phyloP scores from a whole-genome alignment of 2,113 vertebrate species.

The Tyrannus savana region DNA sequence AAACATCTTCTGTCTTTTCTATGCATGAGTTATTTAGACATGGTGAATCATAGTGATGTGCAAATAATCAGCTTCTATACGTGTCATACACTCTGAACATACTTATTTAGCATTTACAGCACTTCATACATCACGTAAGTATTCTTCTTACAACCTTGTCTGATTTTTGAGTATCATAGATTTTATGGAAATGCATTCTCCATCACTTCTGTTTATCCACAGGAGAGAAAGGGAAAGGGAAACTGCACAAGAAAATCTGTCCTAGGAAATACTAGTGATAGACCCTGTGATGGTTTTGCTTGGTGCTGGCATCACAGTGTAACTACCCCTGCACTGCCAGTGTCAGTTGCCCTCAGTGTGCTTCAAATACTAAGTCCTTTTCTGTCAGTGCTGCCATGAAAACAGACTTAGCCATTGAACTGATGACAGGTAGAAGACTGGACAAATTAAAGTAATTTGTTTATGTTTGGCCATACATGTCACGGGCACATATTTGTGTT shows the following conservation, averaged over 20 bases:
- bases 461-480: neutral
- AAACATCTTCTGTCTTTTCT: neutral
- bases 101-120: neutral
- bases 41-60: neutral
- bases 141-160: neutral
- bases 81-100: neutral
- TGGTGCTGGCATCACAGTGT: neutral
- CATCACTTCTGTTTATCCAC: neutral
- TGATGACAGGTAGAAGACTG: neutral
- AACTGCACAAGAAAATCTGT: neutral
- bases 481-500: neutral
- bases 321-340: neutral
- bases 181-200: neutral
- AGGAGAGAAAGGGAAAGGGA: neutral
- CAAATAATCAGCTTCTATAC: neutral
- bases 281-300: neutral
- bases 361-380: neutral
- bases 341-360: neutral
- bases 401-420: neutral
- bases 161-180: neutral
- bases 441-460: neutral
- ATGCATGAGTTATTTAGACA: neutral
- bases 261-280: neutral
- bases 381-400: neutral
- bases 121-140: neutral